Evolutionary conservation across 2,113 vertebrate genomes (phyloP), one percentile per base, ranked within the genome.

Genomic region (Sisor rabdophorus): DNA sequence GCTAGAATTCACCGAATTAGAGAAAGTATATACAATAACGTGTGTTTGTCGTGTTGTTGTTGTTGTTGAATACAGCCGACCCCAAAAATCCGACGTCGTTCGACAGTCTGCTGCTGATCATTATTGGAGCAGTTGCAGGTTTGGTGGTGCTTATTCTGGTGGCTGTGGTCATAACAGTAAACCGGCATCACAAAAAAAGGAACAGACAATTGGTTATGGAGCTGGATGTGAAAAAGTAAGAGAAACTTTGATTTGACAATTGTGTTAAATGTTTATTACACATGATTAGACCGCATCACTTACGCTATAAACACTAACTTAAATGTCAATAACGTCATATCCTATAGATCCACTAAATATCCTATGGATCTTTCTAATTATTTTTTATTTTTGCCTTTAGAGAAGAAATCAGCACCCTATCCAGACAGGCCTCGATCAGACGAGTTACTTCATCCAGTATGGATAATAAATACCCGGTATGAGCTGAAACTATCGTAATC

Each of bases 341-440:
- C 52, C 36, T 11, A 63, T 40, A n/a, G 32, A 63, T 36, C 4
- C 32, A 10, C 9, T 44, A 10, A 36, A 44, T 44, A 44, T 44
- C 9, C 40, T 10, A 8, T 1, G 9, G 40, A 10, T 44, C 32
- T 44, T 44, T 44, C 4, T 44, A 44, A 4, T 44, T 4, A 44
- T 44, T 44, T 44, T 10, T 19, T 13, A n/a, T 16, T 36, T 13
- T 73, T 9, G 20, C 36, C 67, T 6, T 24, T 86, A 98, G 96
- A 4, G 92, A 95, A 80, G 94, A 96, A 87, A 94, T 97, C 72
- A 87, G 84, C 84, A 95, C 93, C 5, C 85, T 98, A 36, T 93
- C 95, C 32, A 85, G 96, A 74, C 94, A 96, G 73, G 93, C 95
- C 12, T 98, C 96, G 17, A 86, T 95, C 79, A 91, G 95, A 59